Conservation (phyloP, 2,888 invertebrate genomes). For the Achlya flavicornis region DNA sequence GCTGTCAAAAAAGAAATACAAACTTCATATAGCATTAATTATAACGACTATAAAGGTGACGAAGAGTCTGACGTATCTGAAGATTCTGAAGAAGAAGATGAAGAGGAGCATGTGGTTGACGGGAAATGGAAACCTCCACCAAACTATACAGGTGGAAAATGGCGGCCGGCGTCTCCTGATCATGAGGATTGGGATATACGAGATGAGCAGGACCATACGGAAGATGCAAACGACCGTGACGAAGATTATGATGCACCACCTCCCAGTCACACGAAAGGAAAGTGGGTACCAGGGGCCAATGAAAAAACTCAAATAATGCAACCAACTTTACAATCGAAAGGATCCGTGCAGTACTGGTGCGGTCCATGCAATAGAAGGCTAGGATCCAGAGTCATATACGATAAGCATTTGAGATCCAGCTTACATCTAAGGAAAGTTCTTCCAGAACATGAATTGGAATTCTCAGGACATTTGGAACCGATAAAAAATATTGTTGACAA, state of each 20-base stretch:
- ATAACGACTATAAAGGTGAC: constrained; percentile 69
- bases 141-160: constrained; percentile 77
- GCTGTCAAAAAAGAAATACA: constrained; percentile 79
- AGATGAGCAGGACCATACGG: constrained; percentile 81
- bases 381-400: constrained; percentile 89
- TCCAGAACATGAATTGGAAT: constrained; percentile 88
- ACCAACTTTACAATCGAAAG: constrained; percentile 77
- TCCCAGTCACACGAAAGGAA: constrained; percentile 89
- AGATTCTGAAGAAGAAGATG: constrained; percentile 84
- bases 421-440: constrained; percentile 87
- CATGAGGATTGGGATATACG: constrained; percentile 83
- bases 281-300: constrained; percentile 90
- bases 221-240: constrained; percentile 72
- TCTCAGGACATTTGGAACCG: constrained; percentile 75
- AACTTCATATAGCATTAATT: constrained; percentile 65
- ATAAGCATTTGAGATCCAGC: constrained; percentile 89
- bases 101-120: constrained; percentile 81
- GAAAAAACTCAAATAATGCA: constrained; percentile 82
- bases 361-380: constrained; percentile 90
- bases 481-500: constrained; percentile 54
- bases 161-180: constrained; percentile 75
- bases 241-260: constrained; percentile 85
- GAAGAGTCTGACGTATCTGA: constrained; percentile 83
- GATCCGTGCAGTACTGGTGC: constrained; percentile 89
- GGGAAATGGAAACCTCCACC: constrained; percentile 90